Conservation (phyloP, 2,797 vertebrate genomes). For the Dicrostonyx torquatus region DNA sequence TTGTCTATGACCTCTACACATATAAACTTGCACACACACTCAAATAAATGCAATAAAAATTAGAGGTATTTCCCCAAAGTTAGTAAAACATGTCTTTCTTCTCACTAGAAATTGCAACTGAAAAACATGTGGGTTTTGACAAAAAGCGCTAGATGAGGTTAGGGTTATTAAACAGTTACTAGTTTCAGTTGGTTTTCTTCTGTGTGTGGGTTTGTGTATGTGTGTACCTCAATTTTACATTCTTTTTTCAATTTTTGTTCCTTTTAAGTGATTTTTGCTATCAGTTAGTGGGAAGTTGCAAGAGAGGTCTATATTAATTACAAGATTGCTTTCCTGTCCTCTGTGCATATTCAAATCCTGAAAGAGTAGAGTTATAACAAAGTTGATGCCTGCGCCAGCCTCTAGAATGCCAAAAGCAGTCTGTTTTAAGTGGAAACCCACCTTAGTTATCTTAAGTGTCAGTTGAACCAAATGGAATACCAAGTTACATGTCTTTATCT, state of each 20-base stretch:
- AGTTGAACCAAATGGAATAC: background rate
- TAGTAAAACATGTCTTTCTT: slow-evolving; percentile 5
- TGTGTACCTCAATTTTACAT: background rate
- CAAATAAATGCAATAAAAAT: background rate
- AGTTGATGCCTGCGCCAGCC: background rate
- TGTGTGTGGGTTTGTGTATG: too few relatives aligned
- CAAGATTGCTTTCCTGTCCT: background rate
- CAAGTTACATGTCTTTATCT: background rate
- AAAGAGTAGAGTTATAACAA: background rate
- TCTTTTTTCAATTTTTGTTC: background rate
- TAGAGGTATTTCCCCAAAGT: background rate
- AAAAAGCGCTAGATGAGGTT: background rate
- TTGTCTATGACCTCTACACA: background rate
- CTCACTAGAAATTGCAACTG: slow-evolving; percentile 21
- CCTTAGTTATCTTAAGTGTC: background rate
- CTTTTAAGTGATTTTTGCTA: background rate
- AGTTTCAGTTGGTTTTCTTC: background rate
- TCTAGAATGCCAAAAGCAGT: background rate
- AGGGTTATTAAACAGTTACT: background rate
- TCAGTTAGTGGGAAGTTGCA: background rate
- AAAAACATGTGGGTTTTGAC: background rate
- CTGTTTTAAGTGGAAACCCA: background rate
- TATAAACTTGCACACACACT: too few relatives aligned
- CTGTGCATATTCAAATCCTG: background rate
- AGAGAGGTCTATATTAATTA: slow-evolving; percentile 27